phyloP scores from a whole-genome alignment of 2,888 invertebrate species.

The Habrosyne pyritoides region DNA sequence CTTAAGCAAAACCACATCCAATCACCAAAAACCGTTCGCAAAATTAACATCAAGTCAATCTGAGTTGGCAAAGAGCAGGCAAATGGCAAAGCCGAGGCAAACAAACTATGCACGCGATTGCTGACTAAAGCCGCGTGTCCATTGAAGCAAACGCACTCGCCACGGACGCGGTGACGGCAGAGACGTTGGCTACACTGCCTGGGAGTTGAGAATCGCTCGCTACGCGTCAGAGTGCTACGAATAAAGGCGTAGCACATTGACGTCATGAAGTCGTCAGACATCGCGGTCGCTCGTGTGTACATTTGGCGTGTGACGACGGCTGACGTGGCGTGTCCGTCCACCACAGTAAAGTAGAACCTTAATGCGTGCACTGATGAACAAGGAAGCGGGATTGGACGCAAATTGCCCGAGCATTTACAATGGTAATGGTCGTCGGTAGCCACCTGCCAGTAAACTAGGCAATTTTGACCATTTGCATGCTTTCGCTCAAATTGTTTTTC shows the following conservation, averaged over 20 bases:
- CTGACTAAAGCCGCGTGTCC: not conserved
- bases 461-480: constrained; percentile 64
- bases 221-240: not conserved
- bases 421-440: constrained; percentile 59
- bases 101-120: constrained; percentile 6
- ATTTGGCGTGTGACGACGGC: no score
- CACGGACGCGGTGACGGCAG: not conserved
- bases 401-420: constrained; percentile 70
- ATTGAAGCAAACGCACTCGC: not conserved
- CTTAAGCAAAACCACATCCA: constrained; percentile 32
- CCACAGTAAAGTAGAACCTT: constrained; percentile 23
- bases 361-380: constrained; percentile 48
- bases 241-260: not conserved
- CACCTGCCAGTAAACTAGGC: constrained; percentile 67
- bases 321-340: constrained; percentile 7
- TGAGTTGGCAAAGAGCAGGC: not conserved
- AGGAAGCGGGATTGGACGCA: constrained; percentile 53
- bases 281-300: not conserved
- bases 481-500: constrained; percentile 65
- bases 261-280: not conserved
- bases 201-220: not conserved
- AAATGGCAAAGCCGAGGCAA: constrained; percentile 6
- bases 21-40: constrained; percentile 45
- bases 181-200: not conserved
- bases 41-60: constrained; percentile 7